These are phyloP conservation scores for Benitochromis conjunctus DNA, from an alignment of 2,113 vertebrate species.

Conservation along the genomic window DNA sequence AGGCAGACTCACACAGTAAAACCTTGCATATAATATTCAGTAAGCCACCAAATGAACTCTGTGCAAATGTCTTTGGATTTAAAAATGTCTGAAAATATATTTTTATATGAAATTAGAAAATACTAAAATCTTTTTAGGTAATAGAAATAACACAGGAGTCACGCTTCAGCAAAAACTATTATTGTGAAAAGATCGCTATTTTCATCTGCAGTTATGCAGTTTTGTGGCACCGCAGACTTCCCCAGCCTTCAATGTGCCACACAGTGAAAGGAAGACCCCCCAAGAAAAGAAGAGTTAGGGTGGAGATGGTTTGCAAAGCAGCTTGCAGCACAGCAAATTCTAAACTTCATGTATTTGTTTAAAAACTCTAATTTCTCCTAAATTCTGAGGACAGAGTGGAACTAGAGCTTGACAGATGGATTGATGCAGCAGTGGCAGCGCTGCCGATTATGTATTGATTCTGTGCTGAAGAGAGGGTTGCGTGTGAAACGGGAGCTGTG, in stretches of 20 bases:
- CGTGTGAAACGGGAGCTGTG: background rate
- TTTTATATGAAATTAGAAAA: too few species aligned
- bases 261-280: fast-evolving
- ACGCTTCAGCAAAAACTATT: background rate
- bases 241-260: too few species aligned
- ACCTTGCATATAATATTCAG: background rate
- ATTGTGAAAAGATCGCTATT: background rate
- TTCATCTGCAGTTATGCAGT: background rate
- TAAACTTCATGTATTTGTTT: background rate
- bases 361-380: background rate
- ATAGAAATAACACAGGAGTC: too few species aligned
- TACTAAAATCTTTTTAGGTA: too few species aligned
- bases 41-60: background rate
- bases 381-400: background rate
- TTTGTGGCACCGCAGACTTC: too few species aligned
- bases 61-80: background rate
- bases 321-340: background rate
- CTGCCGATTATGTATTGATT: fast-evolving
- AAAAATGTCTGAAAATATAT: too few species aligned
- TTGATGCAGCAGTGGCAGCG: background rate
- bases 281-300: too few species aligned
- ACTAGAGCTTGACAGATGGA: background rate
- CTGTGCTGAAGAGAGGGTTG: background rate
- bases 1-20: background rate
- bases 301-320: fast-evolving